Evolutionary conservation across 2,797 vertebrate genomes (phyloP), one percentile per base, ranked within the genome.

Genomic region (Myotis daubentonii): DNA sequence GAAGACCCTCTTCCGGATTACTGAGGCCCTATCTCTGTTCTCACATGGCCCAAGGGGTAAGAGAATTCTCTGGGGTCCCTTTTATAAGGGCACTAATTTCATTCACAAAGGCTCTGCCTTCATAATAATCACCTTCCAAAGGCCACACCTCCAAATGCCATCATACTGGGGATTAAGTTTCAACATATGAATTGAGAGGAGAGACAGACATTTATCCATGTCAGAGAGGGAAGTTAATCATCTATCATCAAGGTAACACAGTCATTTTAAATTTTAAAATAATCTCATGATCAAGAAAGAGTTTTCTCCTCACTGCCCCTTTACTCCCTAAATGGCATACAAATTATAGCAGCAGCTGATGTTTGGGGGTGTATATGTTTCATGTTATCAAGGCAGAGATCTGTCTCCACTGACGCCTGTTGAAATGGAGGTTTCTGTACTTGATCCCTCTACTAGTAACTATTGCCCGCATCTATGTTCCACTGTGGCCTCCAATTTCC

Each of bases 311-410:
- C 7, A 2, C 0, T 25, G 13, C 41, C 1, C 2, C 33, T 88
- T 25, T 65, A 60, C 5, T 36, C 30, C 11, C 15, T 53, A 6
- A 12, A 19, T 91, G 33, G 2, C 6, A 47, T 20, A 68, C 49
- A 78, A 28, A 13, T n/a, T 83, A 13, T 53, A 15, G 15, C 7
- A 71, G 10, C 2, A 12, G 4, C 12, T 8, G 16, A 36, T 2
- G 3, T 3, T 0, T 20, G 13, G 17, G 17, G 22, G 0, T 20
- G 0, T 17, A 5, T 7, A n/a, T 38, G 36, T 47, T 53, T 60
- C 22, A 15, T 47, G 23, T 70, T 53, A 6, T 28, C 19, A 55
- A 7, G 3, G 36, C 19, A 88, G 38, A 71, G 20, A 22, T 19
- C 17, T 4, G 5, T 10, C 15, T 71, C 20, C 28, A 60, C 33